phyloP scores from a whole-genome alignment of 1,140 invertebrate genomes.

The Geopemphigus sp. region DNA sequence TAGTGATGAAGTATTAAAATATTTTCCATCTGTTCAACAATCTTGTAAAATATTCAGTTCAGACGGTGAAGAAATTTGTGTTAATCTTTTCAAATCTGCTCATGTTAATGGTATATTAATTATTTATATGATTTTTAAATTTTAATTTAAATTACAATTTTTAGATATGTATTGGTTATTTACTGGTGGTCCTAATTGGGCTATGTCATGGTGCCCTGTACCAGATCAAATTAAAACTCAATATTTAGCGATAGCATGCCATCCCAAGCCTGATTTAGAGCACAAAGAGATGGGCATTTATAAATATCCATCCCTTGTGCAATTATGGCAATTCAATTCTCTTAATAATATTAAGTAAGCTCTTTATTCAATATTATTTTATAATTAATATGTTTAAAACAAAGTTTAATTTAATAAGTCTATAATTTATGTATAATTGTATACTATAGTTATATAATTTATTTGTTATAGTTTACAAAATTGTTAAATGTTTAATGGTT shows the following conservation, averaged over 20 bases:
- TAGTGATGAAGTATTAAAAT: not conserved
- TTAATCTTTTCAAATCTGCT: slow-evolving; percentile 26
- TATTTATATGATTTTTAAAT: not conserved
- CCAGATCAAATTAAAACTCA: slow-evolving; percentile 49
- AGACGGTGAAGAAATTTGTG: slow-evolving; percentile 8
- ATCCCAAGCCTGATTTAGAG: slow-evolving; percentile 57
- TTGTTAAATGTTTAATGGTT: not conserved
- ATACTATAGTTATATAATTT: no score
- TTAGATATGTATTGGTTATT: slow-evolving; percentile 54
- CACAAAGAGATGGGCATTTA: slow-evolving; percentile 56
- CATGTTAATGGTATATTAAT: slow-evolving; percentile 27
- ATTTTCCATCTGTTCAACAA: slow-evolving; percentile 24
- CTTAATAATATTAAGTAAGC: slow-evolving; percentile 56
- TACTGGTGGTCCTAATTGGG: slow-evolving; percentile 63
- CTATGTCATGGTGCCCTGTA: slow-evolving; percentile 62
- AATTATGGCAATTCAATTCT: slow-evolving; percentile 63
- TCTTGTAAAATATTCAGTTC: slow-evolving; percentile 29
- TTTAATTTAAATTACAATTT: not conserved
- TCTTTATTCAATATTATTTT: not conserved
- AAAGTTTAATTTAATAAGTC: not conserved
- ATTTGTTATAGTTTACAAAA: not conserved
- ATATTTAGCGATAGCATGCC: slow-evolving; percentile 61
- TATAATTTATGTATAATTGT: not conserved
- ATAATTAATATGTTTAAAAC: not conserved
- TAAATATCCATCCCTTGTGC: slow-evolving; percentile 59